Evolutionary conservation across 2,797 vertebrate genomes (phyloP), one percentile per base, ranked within the genome.

Genomic region (Megaceryle alcyon): DNA sequence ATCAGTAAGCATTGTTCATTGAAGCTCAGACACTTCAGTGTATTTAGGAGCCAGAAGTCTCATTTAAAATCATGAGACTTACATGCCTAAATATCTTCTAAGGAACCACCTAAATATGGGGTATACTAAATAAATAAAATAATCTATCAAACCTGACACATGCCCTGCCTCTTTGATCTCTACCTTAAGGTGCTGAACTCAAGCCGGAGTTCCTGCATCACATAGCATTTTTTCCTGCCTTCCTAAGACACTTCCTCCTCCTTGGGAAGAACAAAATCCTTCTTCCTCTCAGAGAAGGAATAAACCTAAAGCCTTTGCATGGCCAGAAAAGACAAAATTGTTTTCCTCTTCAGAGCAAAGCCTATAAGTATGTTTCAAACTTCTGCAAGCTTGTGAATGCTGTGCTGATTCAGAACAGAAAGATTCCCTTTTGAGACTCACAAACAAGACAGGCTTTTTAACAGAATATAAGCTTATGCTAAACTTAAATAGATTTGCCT

Each of bases 401-500:
- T 86, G n/a, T 80, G 60, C 87, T 79, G 20, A 82, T 84, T 84
- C 82, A 69, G 77, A 95, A 81, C 59, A 84, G 63, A 83, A 89
- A 61, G 79, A 94, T 70, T 92, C 79, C 77, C 95, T 95, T 95
- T 86, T 51, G 92, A 95, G 90, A 96, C 77, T 92, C 20, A 65
- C 35, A 82, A 88, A 88, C 66, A 91, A 94, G 82, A 84, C 63
- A 81, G 54, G 37, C 79, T 96, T 91, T 91, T 46, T 89, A 91
- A 76, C 63, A 91, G 31, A 92, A 88, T 94, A 91, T 82, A 92
- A 96, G 87, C 59, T 95, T 96, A 94, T 81, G 94, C 82, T 94
- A 92, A 95, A 94, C 69, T 92, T 94, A 94, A 91, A 94, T 77
- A 92, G 66, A 91, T 96, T 94, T 90, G 85, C 66, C 80, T 92